Evolutionary conservation across 30 jellyfish, hydroid and myxozoan genomes (phyloP).

Genomic region (Aurelia sp.): DNA sequence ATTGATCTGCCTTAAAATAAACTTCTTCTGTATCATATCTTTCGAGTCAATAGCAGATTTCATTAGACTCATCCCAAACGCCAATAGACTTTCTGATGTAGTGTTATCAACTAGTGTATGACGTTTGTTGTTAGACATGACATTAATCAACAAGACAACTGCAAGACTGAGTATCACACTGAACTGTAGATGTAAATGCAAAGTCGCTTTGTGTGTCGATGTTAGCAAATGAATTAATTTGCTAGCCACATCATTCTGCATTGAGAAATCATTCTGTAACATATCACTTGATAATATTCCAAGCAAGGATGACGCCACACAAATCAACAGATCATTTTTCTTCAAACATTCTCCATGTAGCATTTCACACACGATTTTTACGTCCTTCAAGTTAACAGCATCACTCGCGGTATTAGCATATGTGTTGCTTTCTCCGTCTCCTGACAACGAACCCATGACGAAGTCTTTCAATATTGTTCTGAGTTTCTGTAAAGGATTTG

Average conservation of each 20-base stretch:
- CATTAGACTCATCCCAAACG: not conserved
- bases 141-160: slow-evolving; percentile 9
- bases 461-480: not conserved
- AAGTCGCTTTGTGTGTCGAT: not conserved
- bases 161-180: slow-evolving; percentile 23
- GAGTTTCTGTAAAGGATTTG: slow-evolving; percentile 13
- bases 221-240: slow-evolving; percentile 21
- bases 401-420: not conserved
- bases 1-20: not conserved
- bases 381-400: slow-evolving; percentile 28
- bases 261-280: slow-evolving; percentile 8
- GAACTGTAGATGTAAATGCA: slow-evolving; percentile 11
- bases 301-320: slow-evolving; percentile 55
- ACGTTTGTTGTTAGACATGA: not conserved
- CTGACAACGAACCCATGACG: slow-evolving; percentile 29
- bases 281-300: slow-evolving; percentile 56
- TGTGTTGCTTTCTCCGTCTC: not conserved
- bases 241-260: slow-evolving; percentile 51
- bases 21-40: not conserved
- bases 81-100: slow-evolving; percentile 5
- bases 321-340: slow-evolving; percentile 37
- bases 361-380: slow-evolving; percentile 50
- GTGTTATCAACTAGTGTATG: slow-evolving; percentile 8
- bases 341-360: slow-evolving; percentile 16
- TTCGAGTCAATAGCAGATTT: not conserved